Percentiles rank a stretch among this genome's conserved stretches.
These are phyloP conservation scores for Palythoa grandiflora DNA, from an alignment of 92 coral and sea anemone genomes.

Conservation along the genomic window DNA sequence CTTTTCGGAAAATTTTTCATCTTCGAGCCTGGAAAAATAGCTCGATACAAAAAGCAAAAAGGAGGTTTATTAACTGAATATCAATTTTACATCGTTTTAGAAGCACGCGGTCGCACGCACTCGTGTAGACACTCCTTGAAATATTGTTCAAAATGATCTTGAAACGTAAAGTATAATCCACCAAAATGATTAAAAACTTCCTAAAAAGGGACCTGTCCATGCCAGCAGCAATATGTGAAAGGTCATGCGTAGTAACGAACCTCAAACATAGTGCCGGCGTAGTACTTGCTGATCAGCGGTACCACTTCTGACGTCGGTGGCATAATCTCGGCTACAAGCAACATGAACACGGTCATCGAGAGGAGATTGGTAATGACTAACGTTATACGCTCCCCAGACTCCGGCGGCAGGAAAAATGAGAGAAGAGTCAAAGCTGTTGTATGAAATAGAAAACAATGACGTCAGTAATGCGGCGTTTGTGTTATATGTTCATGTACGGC, in stretches of 20 bases:
- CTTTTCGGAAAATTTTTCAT: background rate
- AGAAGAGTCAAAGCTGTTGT: constrained; percentile 62
- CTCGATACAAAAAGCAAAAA: background rate
- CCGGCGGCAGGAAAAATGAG: constrained; percentile 77
- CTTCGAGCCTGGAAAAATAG: too few species aligned
- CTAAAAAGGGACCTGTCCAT: background rate
- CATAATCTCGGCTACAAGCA: constrained; percentile 82
- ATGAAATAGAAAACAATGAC: background rate
- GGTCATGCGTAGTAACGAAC: constrained; percentile 36
- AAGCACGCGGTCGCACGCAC: background rate
- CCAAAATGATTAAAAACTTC: too few species aligned
- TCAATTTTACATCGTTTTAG: background rate
- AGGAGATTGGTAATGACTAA: constrained; percentile 79
- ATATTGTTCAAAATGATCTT: background rate
- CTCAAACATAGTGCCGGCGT: constrained; percentile 77
- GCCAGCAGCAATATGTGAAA: background rate
- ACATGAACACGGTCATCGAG: constrained; percentile 77
- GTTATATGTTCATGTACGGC: background rate
- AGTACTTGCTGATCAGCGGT: constrained; percentile 75
- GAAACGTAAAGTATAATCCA: background rate
- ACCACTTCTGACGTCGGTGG: constrained; percentile 82
- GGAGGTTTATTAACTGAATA: too few species aligned
- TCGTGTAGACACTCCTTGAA: background rate
- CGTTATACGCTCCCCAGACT: constrained; percentile 83
- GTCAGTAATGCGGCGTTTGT: too few species aligned